Percentiles rank a stretch among this genome's conserved stretches.
Evolutionary conservation across 2,888 invertebrate species (phyloP).

Genomic region (Scaptomyza reducta): DNA sequence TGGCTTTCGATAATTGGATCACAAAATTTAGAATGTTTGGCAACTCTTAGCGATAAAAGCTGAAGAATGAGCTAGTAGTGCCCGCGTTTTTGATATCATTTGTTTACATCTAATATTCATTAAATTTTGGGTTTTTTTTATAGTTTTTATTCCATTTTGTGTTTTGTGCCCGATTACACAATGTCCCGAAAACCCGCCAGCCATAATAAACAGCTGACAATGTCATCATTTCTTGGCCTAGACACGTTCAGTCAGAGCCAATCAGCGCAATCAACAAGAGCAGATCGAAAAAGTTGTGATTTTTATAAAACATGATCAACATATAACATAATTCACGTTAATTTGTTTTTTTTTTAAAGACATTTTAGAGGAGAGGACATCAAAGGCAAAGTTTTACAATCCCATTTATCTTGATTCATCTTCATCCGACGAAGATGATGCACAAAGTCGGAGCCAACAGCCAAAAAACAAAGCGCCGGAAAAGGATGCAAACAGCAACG

Average conservation of each 20-base stretch:
- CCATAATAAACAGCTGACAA: conserved; percentile 68
- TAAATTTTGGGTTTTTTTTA: conserved; percentile 19
- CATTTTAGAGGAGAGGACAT: conserved; percentile 23
- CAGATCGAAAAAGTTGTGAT: conserved; percentile 22
- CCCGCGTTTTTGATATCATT: conserved; percentile 41
- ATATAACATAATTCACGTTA: not conserved
- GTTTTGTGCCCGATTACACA: conserved; percentile 1
- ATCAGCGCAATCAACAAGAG: conserved; percentile 23
- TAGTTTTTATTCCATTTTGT: not conserved
- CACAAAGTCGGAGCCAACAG: conserved; percentile 13
- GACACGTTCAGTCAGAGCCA: conserved; percentile 43
- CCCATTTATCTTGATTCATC: conserved; percentile 81
- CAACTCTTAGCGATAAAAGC: conserved; percentile 14
- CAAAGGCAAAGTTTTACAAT: conserved; percentile 60
- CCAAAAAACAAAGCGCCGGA: conserved; percentile 17
- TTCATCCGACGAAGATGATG: conserved; percentile 72
- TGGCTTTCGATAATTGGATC: not conserved
- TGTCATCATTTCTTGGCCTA: conserved; percentile 74
- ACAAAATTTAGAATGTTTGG: not conserved
- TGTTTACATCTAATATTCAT: conserved; percentile 21
- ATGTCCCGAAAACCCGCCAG: conserved; percentile 37
- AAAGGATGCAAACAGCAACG: conserved; percentile 38
- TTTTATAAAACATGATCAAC: not conserved
- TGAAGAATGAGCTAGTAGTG: not conserved
- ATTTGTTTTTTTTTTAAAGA: conserved; percentile 26